Base-by-base conservation (phyloP, 2,113 vertebrate genomes). In the Vimba vimba region DNA sequence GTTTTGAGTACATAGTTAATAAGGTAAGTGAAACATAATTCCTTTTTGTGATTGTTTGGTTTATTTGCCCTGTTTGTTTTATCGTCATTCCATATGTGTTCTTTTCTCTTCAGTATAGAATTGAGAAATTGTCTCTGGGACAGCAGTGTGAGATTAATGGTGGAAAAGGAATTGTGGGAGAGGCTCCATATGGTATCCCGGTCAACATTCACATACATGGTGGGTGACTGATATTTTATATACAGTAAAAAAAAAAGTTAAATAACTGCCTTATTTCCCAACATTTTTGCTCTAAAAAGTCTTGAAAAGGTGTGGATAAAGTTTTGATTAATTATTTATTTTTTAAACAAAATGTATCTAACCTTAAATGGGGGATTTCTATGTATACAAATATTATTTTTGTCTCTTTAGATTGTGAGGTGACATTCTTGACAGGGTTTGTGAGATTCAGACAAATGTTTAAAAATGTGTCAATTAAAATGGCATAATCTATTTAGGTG, bases 121-220 rank as follows among this genome's bases (percentile, higher is more conserved):
- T 92, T 83, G 95, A 96, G 88, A 92, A 93, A 60, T 92, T 96
- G 91, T 88, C 92, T 55, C 91, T 99, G 91, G 97, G 97, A 91
- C 93, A 95, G 89, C 93, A 92, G 88, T 97, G 96, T 93, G 94
- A 94, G 89, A 96, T 96, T 93, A 95, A 96, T 90, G 94, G 94
- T 89, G 93, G 94, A 87, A 89, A 92, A 30, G 96, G 95, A 92
- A 92, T 92, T 85, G 97, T 99, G 83, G 98, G 98, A 93, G 95
- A 96, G 82, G 90, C 92, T 92, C 97, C 96, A 8, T 97, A 96
- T 93, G 98, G 98, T 89, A 96, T 99, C 90, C 98, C 98, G 2
- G 95, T 95, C 92, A 99, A 99, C 92, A 96, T 99, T 93, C 95
- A 96, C 92, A 95, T 99, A 90, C 97, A 95, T 94, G 97, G 98